Evolutionary conservation across 2,797 vertebrate genomes (phyloP), one percentile per base, ranked within the genome.

Genomic region (Helicolenus hilgendorfi): DNA sequence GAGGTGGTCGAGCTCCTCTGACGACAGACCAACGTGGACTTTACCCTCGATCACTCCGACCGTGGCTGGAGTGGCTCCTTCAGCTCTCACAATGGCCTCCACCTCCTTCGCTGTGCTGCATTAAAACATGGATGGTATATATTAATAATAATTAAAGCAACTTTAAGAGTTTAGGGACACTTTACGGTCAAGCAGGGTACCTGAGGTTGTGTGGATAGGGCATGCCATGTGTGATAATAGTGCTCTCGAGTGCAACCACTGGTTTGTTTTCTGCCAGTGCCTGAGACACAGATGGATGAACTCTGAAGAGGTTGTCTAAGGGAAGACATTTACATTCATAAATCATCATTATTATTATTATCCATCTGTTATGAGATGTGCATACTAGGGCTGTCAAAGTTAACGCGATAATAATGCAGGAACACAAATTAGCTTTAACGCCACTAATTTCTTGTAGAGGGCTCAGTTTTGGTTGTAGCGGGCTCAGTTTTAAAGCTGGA

Each of bases 221-320:
- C 98, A 99, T 98, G 92, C 98, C 98, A 8, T 99, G 98, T 15
- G 98, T 99, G 88, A 99, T 97, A 69, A 99, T 98, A 2, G 98
- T 98, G 90, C 98, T 99, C 93, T 99, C 98, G 27, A 99, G 95
- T 11, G 98, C 98, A 76, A 99, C 98, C 2, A 99, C 96, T 0
- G 98, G 97, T 83, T 91, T 97, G 78, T 97, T 97, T 38, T 97
- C 94, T 58, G 93, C 94, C 86, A 98, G 35, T 0, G 98, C 98
- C 88, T 98, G 93, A 26, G 96, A 95, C 36, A 99, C 94, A 0
- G 92, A 92, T 11, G 98, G 97, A 60, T 98, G 98, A 85, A 99
- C 93, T 86, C 89, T 97, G 93, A 98, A 93, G 83, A 97, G 83
- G 55, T 81, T 71, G 92, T 96, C 98, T 99, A 89, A 73, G 63